phyloP scores from a whole-genome alignment of 2,888 invertebrate genomes.

The Bembecia ichneumoniformis region DNA sequence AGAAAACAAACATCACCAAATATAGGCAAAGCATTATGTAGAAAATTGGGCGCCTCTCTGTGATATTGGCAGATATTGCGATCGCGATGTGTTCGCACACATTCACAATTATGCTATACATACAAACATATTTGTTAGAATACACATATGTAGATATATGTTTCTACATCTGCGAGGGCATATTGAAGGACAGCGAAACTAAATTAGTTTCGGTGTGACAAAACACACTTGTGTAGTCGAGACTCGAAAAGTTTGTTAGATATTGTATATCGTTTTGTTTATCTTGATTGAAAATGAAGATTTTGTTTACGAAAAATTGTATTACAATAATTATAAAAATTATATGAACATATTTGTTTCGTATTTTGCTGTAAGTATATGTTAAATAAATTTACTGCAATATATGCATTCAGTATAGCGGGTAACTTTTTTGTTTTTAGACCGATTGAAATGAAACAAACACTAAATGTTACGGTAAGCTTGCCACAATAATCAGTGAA shows the following conservation, averaged over 20 bases:
- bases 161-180: neutral
- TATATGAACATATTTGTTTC: too few relatives aligned
- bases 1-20: neutral
- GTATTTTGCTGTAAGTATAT: too few relatives aligned
- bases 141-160: neutral
- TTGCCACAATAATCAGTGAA: too few relatives aligned
- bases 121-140: slow-evolving; percentile 2
- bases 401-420: too few relatives aligned
- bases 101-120: slow-evolving; percentile 6
- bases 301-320: too few relatives aligned
- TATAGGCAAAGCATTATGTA: slow-evolving; percentile 8
- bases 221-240: neutral
- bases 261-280: slow-evolving; percentile 5
- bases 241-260: slow-evolving; percentile 1
- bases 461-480: too few relatives aligned
- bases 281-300: too few relatives aligned
- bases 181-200: neutral
- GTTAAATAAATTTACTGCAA: too few relatives aligned
- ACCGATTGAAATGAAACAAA: too few relatives aligned
- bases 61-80: slow-evolving; percentile 37
- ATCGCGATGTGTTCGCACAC: slow-evolving; percentile 9
- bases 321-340: too few relatives aligned
- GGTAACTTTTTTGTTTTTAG: too few relatives aligned
- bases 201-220: neutral
- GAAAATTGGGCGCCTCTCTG: slow-evolving; percentile 47